Evolutionary conservation across 2,888 invertebrate genomes (phyloP), one percentile per base, ranked within the genome.

Genomic region (Bombylius major): DNA sequence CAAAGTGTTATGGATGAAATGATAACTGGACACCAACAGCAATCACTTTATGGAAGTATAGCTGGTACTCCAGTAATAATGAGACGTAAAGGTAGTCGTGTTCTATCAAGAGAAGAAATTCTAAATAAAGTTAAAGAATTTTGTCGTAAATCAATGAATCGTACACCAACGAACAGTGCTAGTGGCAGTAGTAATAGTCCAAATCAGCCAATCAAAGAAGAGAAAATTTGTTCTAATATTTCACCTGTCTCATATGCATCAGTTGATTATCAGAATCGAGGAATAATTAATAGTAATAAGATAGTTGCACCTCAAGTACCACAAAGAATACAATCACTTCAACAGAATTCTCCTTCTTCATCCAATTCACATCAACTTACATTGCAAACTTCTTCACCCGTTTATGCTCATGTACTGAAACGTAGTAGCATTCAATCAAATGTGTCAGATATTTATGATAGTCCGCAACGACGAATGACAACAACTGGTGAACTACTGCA

Each of bases 171-270:
- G 6, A 61, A 65, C 23, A 50, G 4, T 51, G 56, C 42, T 54
- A 56, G 11, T 51, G 48, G 31, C 9, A 13, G 56, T 1, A 51
- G 48, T 51, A 48, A 44, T 33, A 56, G 61, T 63, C 59, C 66
- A 66, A 56, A 62, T 62, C 13, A 65, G 66, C 47, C 65, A 65
- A 47, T 65, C 63, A 58, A 62, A 60, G 13, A 66, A 62, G 48
- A 53, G 12, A 63, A 64, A 56, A 49, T 59, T 1, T 56, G 62
- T 3, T 67, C 68, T 0, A 69, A 73, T 47, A 64, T 70, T 5
- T 72, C 73, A 0, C 71, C 74, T 0, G 70, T 70, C 1, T 72
- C 72, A 1, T 73, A 71, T 58, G 70, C 68, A 0, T 72, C 73
- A 3, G 69, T 73, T 5, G 70, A 70, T 56, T 66, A 65, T 4